Evolutionary conservation across 1,140 invertebrate genomes (phyloP).

Genomic region (Holotrichia oblita): DNA sequence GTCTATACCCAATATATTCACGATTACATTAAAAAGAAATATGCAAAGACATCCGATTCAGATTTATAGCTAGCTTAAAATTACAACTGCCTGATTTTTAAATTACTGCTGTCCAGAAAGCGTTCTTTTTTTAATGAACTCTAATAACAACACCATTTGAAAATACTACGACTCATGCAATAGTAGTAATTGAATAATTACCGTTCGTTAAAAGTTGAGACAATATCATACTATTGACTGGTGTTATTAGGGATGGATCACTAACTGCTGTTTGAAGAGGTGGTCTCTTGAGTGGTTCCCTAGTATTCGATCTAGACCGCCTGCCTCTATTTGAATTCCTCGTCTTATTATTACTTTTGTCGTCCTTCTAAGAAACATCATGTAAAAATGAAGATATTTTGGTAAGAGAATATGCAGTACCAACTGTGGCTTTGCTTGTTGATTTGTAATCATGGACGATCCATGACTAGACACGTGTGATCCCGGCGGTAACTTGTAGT

Average conservation of each 20-base stretch:
- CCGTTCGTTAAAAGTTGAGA: slow-evolving; percentile 70
- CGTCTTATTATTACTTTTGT: slow-evolving; percentile 47
- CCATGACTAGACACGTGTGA: slow-evolving; percentile 32
- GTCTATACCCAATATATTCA: no score
- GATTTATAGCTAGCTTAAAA: no score
- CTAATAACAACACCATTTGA: background rate
- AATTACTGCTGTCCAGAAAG: background rate
- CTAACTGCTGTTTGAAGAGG: slow-evolving; percentile 67
- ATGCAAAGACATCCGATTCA: no score
- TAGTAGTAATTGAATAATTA: slow-evolving; percentile 44
- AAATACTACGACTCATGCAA: slow-evolving; percentile 16
- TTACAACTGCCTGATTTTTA: no score
- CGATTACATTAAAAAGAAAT: no score
- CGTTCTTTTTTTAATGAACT: background rate
- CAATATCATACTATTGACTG: slow-evolving; percentile 68
- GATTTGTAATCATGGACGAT: slow-evolving; percentile 19
- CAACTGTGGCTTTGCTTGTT: slow-evolving; percentile 19
- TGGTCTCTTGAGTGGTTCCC: slow-evolving; percentile 61
- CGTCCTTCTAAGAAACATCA: slow-evolving; percentile 48
- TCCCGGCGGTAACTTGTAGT: slow-evolving; percentile 32
- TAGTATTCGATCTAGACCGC: slow-evolving; percentile 57
- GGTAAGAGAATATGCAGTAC: slow-evolving; percentile 16
- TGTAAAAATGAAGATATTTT: slow-evolving; percentile 32
- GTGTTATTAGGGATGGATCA: slow-evolving; percentile 65
- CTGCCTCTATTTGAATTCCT: slow-evolving; percentile 49